Base-by-base conservation (phyloP, 2,113 vertebrate genomes). In the Alosa alosa region DNA sequence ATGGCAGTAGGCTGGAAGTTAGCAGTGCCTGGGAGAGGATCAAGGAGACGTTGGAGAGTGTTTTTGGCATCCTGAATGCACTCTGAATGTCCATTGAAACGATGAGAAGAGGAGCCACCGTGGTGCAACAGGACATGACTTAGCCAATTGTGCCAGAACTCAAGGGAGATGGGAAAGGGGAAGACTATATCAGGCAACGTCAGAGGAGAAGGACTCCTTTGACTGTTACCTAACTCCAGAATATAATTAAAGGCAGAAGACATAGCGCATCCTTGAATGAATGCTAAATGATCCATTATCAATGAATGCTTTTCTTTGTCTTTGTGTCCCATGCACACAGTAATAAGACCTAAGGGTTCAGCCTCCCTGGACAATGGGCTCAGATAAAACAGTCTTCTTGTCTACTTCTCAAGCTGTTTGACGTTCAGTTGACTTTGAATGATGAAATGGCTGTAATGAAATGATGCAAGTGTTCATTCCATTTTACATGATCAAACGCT, bases 1-100 rank as follows among this genome's bases (percentile, higher is more conserved):
- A n/a, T 9, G 55, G 60, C 22, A 39, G 41, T 47, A 60, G 75
- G 88, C 84, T 18, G 39, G 41, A 68, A 86, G 47, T 84, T 57
- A 88, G 57, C 4, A 64, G 52, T 72, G 83, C 50, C 72, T 18
- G 82, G 64, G 8, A n/a, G 20, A 18, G 22, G 82, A 39, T 60
- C 81, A 86, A 64, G 50, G 44, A 81, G 41, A 22, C 81, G 81
- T 50, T 60, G 31, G 49, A 64, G 39, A 4, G 10, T 17, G 13
- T 50, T 50, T 17, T 72, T 82, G 25, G 72, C 22, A 64, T 50
- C 44, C 25, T 31, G 15, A 55, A 46, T 82, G 45, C 5, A 6
- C 47, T 3, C 72, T 44, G 44, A 45, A 83, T n/a, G 44, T 72
- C 46, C n/a, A 46, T 44, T 72, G 64, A 75, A 39, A 72, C 47